Conservation (phyloP, 2,888 invertebrate genomes). For the Catocala nupta region DNA sequence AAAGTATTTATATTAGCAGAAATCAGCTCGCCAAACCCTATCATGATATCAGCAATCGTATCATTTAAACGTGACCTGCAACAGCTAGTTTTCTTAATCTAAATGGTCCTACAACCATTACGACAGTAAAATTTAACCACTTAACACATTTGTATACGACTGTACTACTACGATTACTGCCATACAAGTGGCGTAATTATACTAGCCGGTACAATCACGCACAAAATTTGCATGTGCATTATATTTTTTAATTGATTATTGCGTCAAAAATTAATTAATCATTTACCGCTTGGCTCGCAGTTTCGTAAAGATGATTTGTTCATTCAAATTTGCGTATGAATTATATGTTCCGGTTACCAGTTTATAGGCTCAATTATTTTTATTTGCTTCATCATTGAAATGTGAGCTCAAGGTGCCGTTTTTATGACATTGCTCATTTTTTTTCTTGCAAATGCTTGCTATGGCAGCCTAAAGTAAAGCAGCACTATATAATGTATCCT, state of each 20-base stretch:
- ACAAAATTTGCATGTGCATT: conserved; percentile 26
- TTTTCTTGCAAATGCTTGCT: too few species aligned
- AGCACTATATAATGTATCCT: too few species aligned
- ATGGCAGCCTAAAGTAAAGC: too few species aligned
- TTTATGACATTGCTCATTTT: conserved; percentile 10
- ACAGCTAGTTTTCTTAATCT: conserved; percentile 15
- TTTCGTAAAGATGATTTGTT: conserved; percentile 34
- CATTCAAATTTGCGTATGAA: conserved; percentile 32
- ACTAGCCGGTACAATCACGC: conserved; percentile 33
- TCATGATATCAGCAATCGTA: conserved; percentile 19
- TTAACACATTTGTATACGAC: conserved; percentile 28
- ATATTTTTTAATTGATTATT: conserved; percentile 32
- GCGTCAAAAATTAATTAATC: conserved; percentile 43
- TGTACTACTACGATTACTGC: conserved; percentile 12
- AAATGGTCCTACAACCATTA: conserved; percentile 5
- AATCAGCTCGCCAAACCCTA: too few species aligned
- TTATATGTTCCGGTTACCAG: conserved; percentile 27
- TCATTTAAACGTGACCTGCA: conserved; percentile 32
- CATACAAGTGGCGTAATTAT: conserved; percentile 33
- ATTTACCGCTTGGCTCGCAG: conserved; percentile 30
- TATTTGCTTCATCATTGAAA: conserved; percentile 30
- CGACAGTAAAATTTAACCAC: conserved; percentile 7
- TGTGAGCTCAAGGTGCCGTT: conserved; percentile 7
- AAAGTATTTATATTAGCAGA: too few species aligned
- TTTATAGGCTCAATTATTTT: conserved; percentile 15